Base-by-base conservation (phyloP, 2,113 vertebrate genomes). In the Oceanodroma tethys region DNA sequence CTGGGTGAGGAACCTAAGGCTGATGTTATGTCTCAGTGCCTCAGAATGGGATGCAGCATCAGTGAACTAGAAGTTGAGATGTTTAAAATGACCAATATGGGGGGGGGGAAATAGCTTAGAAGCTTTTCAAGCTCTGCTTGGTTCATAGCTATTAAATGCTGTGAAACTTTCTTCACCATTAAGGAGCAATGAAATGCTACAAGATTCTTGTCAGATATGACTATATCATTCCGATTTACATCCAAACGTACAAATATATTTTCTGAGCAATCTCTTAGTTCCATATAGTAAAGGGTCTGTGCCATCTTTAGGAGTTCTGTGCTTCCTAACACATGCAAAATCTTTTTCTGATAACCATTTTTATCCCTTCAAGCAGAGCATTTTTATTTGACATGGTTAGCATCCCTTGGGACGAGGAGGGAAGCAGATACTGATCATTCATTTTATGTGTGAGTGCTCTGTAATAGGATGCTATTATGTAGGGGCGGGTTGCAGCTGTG, bases 361-460 rank as follows among this genome's bases (percentile, higher is more conserved):
- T 81, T 72, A 86, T 90, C 55, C 34, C 25, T 86, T 50, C 66
- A 68, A 88, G 53, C 42, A 75, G 5, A 70, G 63, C 34, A 38
- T 73, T 95, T 93, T 88, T 86, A 34, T 90, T 73, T 86, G 58
- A 80, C 79, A 48, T 72, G 34, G 40, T 81, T 90, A 76, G 53
- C 86, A 70, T 90, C 88, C 75, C 80, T 66, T 32, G 86, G 52
- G 86, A 88, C 1, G 2, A 47, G 13, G 58, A 82, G 27, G 29
- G 63, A 83, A 83, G 71, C 58, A 86, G 88, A 83, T 93, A 80
- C 58, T 73, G 72, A 91, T 95, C 67, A 76, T 79, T 79, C 66
- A 59, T 93, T 95, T 93, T 90, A 80, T 16, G 20, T 88, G 18
- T 30, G 82, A 96, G 82, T 92, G 91, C 71, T 83, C 79, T 73